Percentiles rank a stretch among this genome's conserved stretches.
Evolutionary conservation across 1,140 invertebrate genomes (phyloP).

Genomic region (Rhysida immarginata): DNA sequence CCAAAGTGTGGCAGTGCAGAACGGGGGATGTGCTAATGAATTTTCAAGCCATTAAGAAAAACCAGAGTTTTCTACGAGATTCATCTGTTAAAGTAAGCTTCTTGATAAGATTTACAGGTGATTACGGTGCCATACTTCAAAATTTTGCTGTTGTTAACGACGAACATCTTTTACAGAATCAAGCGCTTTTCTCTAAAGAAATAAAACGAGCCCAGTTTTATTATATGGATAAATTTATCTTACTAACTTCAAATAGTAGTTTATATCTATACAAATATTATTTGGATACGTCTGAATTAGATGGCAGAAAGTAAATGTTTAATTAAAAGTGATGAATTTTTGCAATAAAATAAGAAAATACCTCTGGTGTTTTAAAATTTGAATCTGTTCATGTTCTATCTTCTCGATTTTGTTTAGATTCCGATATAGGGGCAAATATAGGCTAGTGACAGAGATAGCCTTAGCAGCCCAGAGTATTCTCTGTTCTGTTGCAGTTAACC

Average conservation of each 20-base stretch:
- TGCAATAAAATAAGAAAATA: conserved; percentile 23
- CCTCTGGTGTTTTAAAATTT: too few species aligned
- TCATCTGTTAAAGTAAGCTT: too few species aligned
- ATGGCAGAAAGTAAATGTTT: conserved; percentile 27
- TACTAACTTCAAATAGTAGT: conserved; percentile 24
- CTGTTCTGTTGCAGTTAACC: conserved; percentile 26
- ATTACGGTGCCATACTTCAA: too few species aligned
- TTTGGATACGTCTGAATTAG: conserved; percentile 25
- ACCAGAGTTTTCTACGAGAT: not conserved
- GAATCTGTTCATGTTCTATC: too few species aligned
- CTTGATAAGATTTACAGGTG: too few species aligned
- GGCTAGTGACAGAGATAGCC: conserved; percentile 24
- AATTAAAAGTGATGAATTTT: conserved; percentile 5
- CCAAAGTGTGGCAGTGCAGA: not conserved
- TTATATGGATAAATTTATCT: conserved; percentile 32
- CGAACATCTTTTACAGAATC: not conserved
- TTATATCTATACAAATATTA: conserved; percentile 30
- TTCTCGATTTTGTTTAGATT: conserved; percentile 4
- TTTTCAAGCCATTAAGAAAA: not conserved
- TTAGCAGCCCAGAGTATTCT: conserved; percentile 25
- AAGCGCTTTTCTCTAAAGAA: conserved; percentile 14
- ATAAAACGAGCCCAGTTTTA: conserved; percentile 29
- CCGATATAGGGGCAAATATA: conserved; percentile 18
- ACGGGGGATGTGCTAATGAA: not conserved
- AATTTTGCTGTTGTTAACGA: too few species aligned